phyloP scores from a whole-genome alignment of 1,140 invertebrate species.

The Habropoda laboriosa region DNA sequence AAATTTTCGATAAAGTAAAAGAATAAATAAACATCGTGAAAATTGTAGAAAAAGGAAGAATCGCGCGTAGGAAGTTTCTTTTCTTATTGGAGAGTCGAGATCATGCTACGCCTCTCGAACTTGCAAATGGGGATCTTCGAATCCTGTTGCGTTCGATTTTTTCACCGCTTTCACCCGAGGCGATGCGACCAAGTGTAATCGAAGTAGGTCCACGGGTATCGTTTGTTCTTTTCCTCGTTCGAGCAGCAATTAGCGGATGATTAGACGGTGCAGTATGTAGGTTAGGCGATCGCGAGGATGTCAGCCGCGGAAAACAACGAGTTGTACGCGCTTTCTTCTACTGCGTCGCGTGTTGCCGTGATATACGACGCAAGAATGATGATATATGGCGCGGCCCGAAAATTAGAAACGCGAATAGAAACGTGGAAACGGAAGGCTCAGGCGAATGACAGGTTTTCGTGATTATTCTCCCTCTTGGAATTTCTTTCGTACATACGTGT shows the following conservation, averaged over 20 bases:
- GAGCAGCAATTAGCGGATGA: conserved; percentile 47
- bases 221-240: conserved; percentile 17
- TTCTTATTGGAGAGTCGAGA: background rate
- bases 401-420: conserved; percentile 12
- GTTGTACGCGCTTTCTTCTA: background rate
- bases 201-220: conserved; percentile 30
- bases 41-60: too few relatives aligned
- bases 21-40: too few relatives aligned
- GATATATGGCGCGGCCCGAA: background rate
- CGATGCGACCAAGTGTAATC: background rate
- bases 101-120: background rate
- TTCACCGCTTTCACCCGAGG: background rate
- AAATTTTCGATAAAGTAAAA: too few relatives aligned
- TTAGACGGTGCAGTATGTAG: conserved; percentile 52
- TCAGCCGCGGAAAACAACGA: background rate
- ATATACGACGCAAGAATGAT: conserved; percentile 10
- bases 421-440: background rate
- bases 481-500: background rate
- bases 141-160: background rate
- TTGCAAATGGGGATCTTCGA: background rate
- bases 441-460: background rate
- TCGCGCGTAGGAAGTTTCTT: background rate
- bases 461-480: background rate
- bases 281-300: conserved; percentile 15
- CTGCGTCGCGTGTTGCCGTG: background rate